These are phyloP conservation scores for Tribolium castaneum DNA, from an alignment of 1,140 invertebrate species.

Conservation along the genomic window DNA sequence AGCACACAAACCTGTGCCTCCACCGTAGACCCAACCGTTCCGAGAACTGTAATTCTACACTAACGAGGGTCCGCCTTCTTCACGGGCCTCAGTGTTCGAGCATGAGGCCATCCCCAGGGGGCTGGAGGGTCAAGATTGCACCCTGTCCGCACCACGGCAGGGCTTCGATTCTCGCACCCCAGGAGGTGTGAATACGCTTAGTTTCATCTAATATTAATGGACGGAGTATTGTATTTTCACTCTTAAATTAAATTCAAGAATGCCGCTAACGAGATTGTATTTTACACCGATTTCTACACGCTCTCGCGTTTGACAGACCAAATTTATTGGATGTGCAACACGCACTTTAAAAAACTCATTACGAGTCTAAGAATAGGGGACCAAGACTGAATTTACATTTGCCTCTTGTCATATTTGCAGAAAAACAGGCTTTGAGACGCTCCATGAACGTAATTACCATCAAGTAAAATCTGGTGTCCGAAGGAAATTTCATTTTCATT, in stretches of 20 bases:
- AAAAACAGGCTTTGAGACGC: neutral
- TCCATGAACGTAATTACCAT: neutral
- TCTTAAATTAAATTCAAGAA: constrained; percentile 39
- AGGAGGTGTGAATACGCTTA: constrained; percentile 42
- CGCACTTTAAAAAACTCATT: constrained; percentile 13
- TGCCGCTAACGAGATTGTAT: constrained; percentile 6
- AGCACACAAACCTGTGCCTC: constrained; percentile 17
- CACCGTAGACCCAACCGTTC: neutral
- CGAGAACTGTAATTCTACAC: constrained; percentile 27
- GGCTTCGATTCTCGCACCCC: constrained; percentile 28
- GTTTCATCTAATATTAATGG: constrained; percentile 37
- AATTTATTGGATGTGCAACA: constrained; percentile 4
- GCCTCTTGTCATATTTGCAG: neutral
- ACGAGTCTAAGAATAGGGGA: neutral
- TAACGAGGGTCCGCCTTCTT: constrained; percentile 31
- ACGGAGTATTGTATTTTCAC: constrained; percentile 16
- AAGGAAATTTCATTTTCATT: constrained; percentile 36
- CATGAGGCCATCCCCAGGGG: constrained; percentile 23
- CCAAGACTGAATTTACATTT: neutral
- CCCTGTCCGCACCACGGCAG: constrained; percentile 45
- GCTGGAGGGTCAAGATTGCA: constrained; percentile 40
- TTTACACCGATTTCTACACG: constrained; percentile 21
- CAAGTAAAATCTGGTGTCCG: constrained; percentile 9
- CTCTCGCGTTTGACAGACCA: neutral
- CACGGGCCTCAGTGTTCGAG: constrained; percentile 8